Base-by-base conservation (phyloP, 2,888 invertebrate genomes). In the Corbicula japonica region DNA sequence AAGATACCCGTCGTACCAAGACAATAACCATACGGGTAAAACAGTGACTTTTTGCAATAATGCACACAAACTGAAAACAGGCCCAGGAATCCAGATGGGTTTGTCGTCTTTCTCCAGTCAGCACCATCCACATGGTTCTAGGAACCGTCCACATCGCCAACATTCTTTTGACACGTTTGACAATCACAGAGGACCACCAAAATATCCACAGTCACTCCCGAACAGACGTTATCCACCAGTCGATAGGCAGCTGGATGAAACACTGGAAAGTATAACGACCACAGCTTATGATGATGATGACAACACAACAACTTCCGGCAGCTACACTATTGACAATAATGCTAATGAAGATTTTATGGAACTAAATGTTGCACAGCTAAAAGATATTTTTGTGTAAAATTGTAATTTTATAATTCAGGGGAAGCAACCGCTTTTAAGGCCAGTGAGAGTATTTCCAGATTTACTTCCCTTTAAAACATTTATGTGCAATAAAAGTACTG, bases 261-360 rank as follows among this genome's bases (percentile, higher is more conserved):
- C 87, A 10, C 38, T 86, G 35, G 90, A 90, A 28, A 90, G 90
- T 75, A 69, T 88, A 28, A 84, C 86, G 35, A 86, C 86, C 0
- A 86, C 86, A 34, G 87, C 86, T 4, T 88, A 88, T 41, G 90
- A 91, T 65, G 86, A 88, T 34, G 90, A 90, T 70, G 89, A 89
- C 72, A 87, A 87, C 54, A 90, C 90, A 21, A 90, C 90, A 6
- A 91, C 91, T 3, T 90, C 90, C 0, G 91, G 91, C 4, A 91
- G 91, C 68, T 91, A 91, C 72, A 90, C 90, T 23, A 88, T 91
- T 23, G 91, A 90, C 58, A 86, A 86, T 73, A 86, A 77, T 34
- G 65, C 54, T 30, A 54, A 86, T 56, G 89, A 88, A 30, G 81
- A 80, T n/a, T 85, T 85, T 54, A 63, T 85, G 8, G 81, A 82